A percentile compares a stretch with the other conserved stretches of the same genome.
These are phyloP conservation scores for Aphis craccivora DNA, from an alignment of 1,140 invertebrate genomes.

Conservation along the genomic window DNA sequence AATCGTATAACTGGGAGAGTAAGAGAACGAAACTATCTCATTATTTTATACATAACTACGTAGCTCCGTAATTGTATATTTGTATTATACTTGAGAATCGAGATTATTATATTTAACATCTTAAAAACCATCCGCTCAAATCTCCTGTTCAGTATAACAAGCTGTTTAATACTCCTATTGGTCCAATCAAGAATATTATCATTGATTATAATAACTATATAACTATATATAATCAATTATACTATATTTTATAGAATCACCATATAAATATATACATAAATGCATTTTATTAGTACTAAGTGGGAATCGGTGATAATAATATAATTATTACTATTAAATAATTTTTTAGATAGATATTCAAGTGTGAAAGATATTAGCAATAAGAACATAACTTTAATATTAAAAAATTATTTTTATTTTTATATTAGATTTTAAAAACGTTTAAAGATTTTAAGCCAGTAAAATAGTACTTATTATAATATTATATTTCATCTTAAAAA, in stretches of 20 bases:
- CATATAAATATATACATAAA: too few relatives aligned
- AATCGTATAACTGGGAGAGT: not conserved
- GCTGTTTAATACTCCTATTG: not conserved
- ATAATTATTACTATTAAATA: too few relatives aligned
- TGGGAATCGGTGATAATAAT: not conserved
- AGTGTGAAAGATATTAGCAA: too few relatives aligned
- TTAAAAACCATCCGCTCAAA: not conserved
- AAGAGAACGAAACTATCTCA: not conserved
- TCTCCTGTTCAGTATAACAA: not conserved
- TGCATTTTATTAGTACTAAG: not conserved
- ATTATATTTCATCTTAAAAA: too few relatives aligned
- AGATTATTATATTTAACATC: not conserved
- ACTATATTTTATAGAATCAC: not conserved
- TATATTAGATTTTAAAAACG: too few relatives aligned
- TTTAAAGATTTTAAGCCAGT: too few relatives aligned
- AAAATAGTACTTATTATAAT: too few relatives aligned
- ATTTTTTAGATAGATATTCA: too few relatives aligned
- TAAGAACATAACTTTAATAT: too few relatives aligned
- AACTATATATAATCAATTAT: too few relatives aligned
- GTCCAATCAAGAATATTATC: not conserved
- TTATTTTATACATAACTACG: not conserved
- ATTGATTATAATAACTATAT: too few relatives aligned
- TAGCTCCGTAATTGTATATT: not conserved
- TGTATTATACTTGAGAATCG: not conserved
- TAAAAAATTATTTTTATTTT: too few relatives aligned